phyloP scores from a whole-genome alignment of 2,797 vertebrate genomes.

The Ctenopoma kingsleyae region DNA sequence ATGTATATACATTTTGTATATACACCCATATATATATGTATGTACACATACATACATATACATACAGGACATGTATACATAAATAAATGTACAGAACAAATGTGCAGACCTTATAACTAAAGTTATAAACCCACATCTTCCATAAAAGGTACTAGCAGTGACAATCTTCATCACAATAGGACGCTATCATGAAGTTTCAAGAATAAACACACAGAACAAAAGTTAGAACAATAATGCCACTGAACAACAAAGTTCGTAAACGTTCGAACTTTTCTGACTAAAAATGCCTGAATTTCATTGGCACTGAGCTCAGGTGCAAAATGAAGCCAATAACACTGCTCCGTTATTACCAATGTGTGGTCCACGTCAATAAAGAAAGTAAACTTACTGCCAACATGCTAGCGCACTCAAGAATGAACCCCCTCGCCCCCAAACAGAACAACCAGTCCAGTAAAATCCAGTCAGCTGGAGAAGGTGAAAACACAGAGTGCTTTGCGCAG shows the following conservation, averaged over 20 bases:
- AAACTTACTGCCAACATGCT: slow-evolving; percentile 22
- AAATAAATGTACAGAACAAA: not conserved
- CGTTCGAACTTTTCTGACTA: slow-evolving; percentile 9
- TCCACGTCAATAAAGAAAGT: slow-evolving; percentile 7
- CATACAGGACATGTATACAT: too few species aligned
- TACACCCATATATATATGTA: not conserved
- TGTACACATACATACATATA: not conserved
- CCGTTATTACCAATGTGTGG: not conserved
- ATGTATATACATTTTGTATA: not conserved
- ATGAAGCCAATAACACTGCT: slow-evolving; percentile 20
- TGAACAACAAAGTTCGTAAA: slow-evolving; percentile 41
- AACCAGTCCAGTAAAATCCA: slow-evolving; percentile 31
- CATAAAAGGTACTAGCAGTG: not conserved
- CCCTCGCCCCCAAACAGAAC: slow-evolving; percentile 12
- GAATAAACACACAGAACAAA: slow-evolving; percentile 30
- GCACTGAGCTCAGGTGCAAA: slow-evolving; percentile 42
- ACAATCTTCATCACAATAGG: not conserved
- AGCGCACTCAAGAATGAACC: slow-evolving; percentile 66
- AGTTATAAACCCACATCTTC: slow-evolving; percentile 8
- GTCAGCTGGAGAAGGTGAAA: slow-evolving; percentile 49
- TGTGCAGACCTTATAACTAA: slow-evolving; percentile 11
- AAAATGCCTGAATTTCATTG: slow-evolving; percentile 41
- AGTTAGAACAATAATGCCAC: not conserved
- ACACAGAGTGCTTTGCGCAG: slow-evolving; percentile 49
- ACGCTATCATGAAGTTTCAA: slow-evolving; percentile 15